Evolutionary conservation across 2,888 invertebrate species (phyloP).

Genomic region (Drosophila pseudotalamancana): DNA sequence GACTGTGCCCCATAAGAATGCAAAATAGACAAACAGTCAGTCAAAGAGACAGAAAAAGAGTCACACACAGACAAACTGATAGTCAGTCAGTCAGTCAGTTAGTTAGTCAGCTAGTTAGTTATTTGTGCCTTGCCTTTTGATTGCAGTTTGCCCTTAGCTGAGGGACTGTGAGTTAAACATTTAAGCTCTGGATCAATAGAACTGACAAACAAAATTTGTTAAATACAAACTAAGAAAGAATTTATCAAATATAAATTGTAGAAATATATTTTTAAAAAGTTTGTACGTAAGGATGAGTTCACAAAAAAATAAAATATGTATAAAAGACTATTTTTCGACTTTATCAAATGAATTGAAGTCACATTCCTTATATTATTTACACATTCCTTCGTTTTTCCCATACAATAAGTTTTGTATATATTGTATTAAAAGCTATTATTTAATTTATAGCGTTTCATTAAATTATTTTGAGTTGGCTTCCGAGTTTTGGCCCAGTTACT

Average conservation of each 20-base stretch:
- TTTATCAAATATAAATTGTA: not conserved
- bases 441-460: constrained; percentile 58
- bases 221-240: not conserved
- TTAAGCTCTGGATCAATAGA: not conserved
- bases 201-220: not conserved
- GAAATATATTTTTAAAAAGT: not conserved
- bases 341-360: no score
- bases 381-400: no score
- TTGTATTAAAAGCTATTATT: constrained; percentile 46
- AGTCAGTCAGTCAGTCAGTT: constrained; percentile 7
- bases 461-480: constrained; percentile 53
- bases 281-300: no score
- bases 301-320: not conserved
- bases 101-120: constrained; percentile 23
- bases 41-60: constrained; percentile 23
- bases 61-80: no score
- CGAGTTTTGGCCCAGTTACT: constrained; percentile 21
- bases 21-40: constrained; percentile 44
- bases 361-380: no score
- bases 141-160: constrained; percentile 10
- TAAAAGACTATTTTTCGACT: no score
- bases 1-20: constrained; percentile 45
- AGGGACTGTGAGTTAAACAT: not conserved
- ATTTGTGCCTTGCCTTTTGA: constrained; percentile 4
- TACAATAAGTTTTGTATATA: not conserved